Conservation (phyloP, 2,888 invertebrate species). For the Melitaea athalia region DNA sequence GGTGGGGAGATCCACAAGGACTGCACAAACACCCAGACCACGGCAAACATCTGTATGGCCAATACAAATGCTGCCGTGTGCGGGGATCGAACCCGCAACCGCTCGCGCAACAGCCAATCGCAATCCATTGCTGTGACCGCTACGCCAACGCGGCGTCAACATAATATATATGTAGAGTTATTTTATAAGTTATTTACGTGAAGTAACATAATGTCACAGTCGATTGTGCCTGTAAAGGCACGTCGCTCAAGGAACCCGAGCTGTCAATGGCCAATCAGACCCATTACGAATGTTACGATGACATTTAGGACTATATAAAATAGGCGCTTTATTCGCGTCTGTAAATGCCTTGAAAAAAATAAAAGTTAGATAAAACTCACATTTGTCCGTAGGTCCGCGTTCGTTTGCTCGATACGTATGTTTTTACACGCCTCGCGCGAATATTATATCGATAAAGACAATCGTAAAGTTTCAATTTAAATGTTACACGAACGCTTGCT, state of each 20-base stretch:
- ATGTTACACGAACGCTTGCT: constrained; percentile 41
- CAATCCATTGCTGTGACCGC: too few relatives aligned
- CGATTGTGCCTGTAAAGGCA: not conserved
- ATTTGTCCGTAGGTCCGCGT: constrained; percentile 43
- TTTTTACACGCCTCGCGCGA: constrained; percentile 54
- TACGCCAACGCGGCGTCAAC: too few relatives aligned
- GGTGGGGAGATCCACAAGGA: too few relatives aligned
- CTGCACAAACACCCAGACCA: too few relatives aligned
- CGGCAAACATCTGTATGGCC: too few relatives aligned
- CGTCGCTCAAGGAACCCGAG: constrained; percentile 10
- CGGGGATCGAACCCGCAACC: too few relatives aligned
- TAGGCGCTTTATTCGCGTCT: constrained; percentile 29
- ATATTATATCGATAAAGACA: constrained; percentile 63
- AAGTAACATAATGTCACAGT: not conserved
- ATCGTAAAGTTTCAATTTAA: constrained; percentile 72
- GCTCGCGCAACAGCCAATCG: too few relatives aligned
- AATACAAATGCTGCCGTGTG: too few relatives aligned
- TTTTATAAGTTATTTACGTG: not conserved
- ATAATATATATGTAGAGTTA: not conserved
- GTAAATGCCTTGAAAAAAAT: constrained; percentile 26
- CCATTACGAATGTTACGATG: constrained; percentile 26
- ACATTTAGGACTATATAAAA: constrained; percentile 31
- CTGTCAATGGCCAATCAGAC: constrained; percentile 30
- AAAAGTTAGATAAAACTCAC: constrained; percentile 56
- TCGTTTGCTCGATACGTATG: constrained; percentile 51